These are phyloP conservation scores for Cosmia trapezina DNA, from an alignment of 2,888 invertebrate genomes.

Conservation along the genomic window DNA sequence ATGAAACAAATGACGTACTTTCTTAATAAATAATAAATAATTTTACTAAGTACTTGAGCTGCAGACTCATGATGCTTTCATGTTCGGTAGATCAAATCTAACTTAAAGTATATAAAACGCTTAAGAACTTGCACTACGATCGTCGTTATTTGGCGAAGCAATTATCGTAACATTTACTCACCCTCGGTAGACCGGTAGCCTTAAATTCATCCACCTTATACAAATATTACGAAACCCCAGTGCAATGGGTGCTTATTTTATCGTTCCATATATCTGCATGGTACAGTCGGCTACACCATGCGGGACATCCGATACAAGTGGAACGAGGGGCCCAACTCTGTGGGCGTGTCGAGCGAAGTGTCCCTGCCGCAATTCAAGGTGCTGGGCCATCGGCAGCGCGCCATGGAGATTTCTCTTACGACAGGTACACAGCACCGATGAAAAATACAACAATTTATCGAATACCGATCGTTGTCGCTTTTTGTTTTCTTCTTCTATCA, in stretches of 20 bases:
- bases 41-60: slow-evolving; percentile 59
- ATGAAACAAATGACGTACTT: slow-evolving; percentile 60
- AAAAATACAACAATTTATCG: slow-evolving; percentile 57
- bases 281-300: slow-evolving; percentile 99
- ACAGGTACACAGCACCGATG: slow-evolving; percentile 93
- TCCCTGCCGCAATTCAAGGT: slow-evolving; percentile 99
- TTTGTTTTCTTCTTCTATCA: slow-evolving; percentile 50
- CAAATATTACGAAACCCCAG: slow-evolving; percentile 83
- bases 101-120: slow-evolving; percentile 67
- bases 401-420: slow-evolving; percentile 98
- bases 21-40: slow-evolving; percentile 39
- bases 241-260: slow-evolving; percentile 89
- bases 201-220: slow-evolving; percentile 71
- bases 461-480: slow-evolving; percentile 52
- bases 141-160: slow-evolving; percentile 57
- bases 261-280: slow-evolving; percentile 88
- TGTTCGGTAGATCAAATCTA: slow-evolving; percentile 70
- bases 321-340: slow-evolving; percentile 98
- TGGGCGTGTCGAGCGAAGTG: slow-evolving; percentile 98
- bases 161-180: slow-evolving; percentile 66
- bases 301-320: slow-evolving; percentile 99
- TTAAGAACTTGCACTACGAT: slow-evolving; percentile 65
- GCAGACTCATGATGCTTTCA: slow-evolving; percentile 73
- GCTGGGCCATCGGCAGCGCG: slow-evolving; percentile 97
- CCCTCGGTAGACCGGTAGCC: slow-evolving; percentile 73